These are phyloP conservation scores for Drosophila buzzatii DNA, from an alignment of 2,888 invertebrate genomes.

Conservation along the genomic window DNA sequence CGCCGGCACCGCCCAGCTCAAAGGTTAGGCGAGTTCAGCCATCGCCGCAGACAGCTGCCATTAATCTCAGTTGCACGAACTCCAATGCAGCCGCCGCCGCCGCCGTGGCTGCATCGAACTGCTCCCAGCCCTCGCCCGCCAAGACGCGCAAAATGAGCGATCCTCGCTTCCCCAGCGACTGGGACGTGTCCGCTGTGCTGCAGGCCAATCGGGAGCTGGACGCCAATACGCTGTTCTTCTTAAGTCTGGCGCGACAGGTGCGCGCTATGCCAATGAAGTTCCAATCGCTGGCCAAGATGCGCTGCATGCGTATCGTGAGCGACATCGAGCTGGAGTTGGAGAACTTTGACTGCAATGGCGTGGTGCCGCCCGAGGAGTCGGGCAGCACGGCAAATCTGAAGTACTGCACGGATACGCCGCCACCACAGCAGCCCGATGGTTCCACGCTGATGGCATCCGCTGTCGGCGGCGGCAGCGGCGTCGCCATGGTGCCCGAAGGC, in stretches of 20 bases:
- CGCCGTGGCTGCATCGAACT: constrained; percentile 3
- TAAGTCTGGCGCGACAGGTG: constrained; percentile 84
- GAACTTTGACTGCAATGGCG: constrained; percentile 81
- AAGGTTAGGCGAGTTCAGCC: constrained; percentile 82
- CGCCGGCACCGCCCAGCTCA: constrained; percentile 50
- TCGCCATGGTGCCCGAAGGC: constrained; percentile 59
- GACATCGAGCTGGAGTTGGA: constrained; percentile 85
- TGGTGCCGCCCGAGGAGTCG: constrained; percentile 62
- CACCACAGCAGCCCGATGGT: constrained; percentile 69
- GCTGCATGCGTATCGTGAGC: constrained; percentile 85
- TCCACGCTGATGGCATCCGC: constrained; percentile 34
- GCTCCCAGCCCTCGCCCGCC: constrained; percentile 62
- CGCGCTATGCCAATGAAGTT: constrained; percentile 84
- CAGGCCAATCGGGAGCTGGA: constrained; percentile 84
- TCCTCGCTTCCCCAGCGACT: constrained; percentile 67
- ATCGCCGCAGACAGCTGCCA: constrained; percentile 81
- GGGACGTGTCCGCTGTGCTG: constrained; percentile 81
- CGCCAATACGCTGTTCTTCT: constrained; percentile 83
- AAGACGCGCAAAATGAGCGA: constrained; percentile 79
- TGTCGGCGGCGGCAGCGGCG: constrained; percentile 8
- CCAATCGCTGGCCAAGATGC: constrained; percentile 84
- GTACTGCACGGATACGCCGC: constrained; percentile 80
- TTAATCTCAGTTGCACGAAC: constrained; percentile 79
- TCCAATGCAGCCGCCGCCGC: constrained; percentile 27
- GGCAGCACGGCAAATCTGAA: constrained; percentile 66